phyloP scores from a whole-genome alignment of 2,113 vertebrate species.

The Myocastor coypus region DNA sequence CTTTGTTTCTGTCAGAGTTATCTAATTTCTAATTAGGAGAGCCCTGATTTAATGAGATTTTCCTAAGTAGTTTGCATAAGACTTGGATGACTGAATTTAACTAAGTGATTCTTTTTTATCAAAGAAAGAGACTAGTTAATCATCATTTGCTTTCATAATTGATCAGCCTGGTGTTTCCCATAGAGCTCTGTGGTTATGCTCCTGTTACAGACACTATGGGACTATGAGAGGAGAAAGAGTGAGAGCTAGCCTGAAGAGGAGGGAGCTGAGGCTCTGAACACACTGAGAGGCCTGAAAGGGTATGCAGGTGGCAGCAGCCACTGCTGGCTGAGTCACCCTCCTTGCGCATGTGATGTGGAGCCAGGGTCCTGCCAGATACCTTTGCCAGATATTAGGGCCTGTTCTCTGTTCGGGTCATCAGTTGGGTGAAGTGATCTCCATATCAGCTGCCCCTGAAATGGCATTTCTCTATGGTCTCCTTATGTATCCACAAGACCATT shows the following conservation, averaged over 20 bases:
- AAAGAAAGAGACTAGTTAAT: slow-evolving; percentile 68
- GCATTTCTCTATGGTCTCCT: background rate
- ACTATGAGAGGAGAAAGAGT: slow-evolving; percentile 21
- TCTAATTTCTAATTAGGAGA: slow-evolving; percentile 78
- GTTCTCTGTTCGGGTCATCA: background rate
- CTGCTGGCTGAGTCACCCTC: background rate
- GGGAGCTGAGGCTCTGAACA: background rate
- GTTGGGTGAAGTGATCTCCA: background rate
- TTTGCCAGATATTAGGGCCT: background rate
- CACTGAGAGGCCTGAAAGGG: background rate
- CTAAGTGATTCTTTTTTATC: slow-evolving; percentile 41
- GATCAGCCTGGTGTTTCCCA: slow-evolving; percentile 61
- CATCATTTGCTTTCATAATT: slow-evolving; percentile 75
- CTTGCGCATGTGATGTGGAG: accelerated
- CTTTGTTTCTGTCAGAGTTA: slow-evolving; percentile 75
- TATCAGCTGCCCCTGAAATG: background rate
- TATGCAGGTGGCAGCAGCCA: background rate
- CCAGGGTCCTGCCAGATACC: background rate
- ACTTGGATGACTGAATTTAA: slow-evolving; percentile 76
- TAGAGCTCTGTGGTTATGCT: slow-evolving; percentile 60
- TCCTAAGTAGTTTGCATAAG: slow-evolving; percentile 74
- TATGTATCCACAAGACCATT: background rate
- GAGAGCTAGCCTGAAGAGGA: background rate
- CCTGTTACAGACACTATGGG: slow-evolving; percentile 49
- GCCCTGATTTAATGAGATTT: slow-evolving; percentile 79